These are phyloP conservation scores for Pteromalus puparum DNA, from an alignment of 1,140 invertebrate species.

Conservation along the genomic window DNA sequence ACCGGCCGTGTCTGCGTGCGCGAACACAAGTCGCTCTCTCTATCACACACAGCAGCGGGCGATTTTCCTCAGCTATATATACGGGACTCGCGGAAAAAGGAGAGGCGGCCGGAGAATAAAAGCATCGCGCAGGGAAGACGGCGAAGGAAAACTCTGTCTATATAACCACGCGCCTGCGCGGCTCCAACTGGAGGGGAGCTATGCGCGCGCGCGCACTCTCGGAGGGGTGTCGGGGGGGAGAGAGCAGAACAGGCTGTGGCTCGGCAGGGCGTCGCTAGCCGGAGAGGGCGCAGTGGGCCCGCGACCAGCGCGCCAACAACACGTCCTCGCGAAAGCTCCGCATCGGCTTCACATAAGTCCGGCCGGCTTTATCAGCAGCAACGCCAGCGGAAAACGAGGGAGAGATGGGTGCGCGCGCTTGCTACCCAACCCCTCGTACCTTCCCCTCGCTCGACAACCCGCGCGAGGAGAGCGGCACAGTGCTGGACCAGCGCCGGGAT, in stretches of 20 bases:
- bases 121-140: neutral
- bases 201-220: neutral
- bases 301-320: slow-evolving; percentile 75
- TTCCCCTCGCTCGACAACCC: neutral
- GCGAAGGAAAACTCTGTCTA: neutral
- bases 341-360: neutral
- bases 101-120: neutral
- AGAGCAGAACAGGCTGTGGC: slow-evolving; percentile 42
- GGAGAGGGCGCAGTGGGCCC: slow-evolving; percentile 75
- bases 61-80: neutral
- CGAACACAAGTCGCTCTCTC: no score
- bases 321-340: slow-evolving; percentile 55
- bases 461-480: neutral
- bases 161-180: neutral
- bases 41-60: neutral
- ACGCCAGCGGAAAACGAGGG: slow-evolving; percentile 18
- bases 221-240: neutral
- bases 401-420: slow-evolving; percentile 15
- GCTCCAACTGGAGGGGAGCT: neutral
- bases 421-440: neutral
- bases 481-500: slow-evolving; percentile 24
- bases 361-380: slow-evolving; percentile 38
- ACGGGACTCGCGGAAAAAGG: neutral
- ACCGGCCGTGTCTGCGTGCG: neutral
- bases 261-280: slow-evolving; percentile 66